phyloP scores from a whole-genome alignment of 2,113 vertebrate genomes.

The Lynx canadensis region DNA sequence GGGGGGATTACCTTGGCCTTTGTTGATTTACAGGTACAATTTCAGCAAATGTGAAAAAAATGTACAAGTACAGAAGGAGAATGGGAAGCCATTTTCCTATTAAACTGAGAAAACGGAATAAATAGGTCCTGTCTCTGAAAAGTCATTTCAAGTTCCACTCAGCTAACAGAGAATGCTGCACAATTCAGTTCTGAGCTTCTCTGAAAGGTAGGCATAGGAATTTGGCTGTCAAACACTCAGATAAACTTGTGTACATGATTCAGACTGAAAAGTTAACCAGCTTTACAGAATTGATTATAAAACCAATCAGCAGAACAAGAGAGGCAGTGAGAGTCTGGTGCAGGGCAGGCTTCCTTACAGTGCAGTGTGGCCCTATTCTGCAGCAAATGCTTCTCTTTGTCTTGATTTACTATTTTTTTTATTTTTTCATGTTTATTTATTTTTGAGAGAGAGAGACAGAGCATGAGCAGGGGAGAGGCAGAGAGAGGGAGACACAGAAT shows the following conservation, averaged over 20 bases:
- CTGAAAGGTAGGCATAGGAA: not conserved
- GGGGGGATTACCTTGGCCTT: not conserved
- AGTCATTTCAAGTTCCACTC: conserved; percentile 10
- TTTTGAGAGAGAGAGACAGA: too few relatives aligned
- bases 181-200: not conserved
- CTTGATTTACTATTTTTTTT: not conserved
- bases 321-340: not conserved
- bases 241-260: conserved; percentile 14
- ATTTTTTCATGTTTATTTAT: too few relatives aligned
- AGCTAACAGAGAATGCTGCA: not conserved
- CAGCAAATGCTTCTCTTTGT: not conserved
- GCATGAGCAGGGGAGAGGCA: too few relatives aligned
- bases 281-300: conserved; percentile 31
- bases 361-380: not conserved
- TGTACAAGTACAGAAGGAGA: not conserved
- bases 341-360: not conserved
- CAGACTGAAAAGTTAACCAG: conserved; percentile 61
- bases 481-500: too few relatives aligned
- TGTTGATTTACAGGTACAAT: not conserved
- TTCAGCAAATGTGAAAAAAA: not conserved
- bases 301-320: not conserved
- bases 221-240: not conserved
- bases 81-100: not conserved
- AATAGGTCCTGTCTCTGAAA: not conserved
- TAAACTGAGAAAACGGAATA: not conserved